Percentiles rank a stretch among this genome's conserved stretches.
Evolutionary conservation across 64 coral and sea anemone genomes (phyloP).

Genomic region (Catalaphyllia jardinei): DNA sequence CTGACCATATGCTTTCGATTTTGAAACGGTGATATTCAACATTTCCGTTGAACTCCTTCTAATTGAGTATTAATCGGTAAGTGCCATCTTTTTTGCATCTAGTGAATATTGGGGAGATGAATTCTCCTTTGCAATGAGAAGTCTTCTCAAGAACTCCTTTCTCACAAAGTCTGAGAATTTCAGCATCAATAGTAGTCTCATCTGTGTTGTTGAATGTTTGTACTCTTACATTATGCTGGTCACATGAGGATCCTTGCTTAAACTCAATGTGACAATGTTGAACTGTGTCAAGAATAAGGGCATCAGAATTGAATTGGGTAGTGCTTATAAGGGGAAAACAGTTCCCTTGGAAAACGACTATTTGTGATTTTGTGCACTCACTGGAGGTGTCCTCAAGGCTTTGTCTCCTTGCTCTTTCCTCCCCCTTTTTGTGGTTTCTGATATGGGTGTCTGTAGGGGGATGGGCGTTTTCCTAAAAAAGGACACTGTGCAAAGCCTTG

Average conservation of each 20-base stretch:
- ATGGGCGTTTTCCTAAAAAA: conserved; percentile 44
- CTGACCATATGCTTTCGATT: conserved; percentile 25
- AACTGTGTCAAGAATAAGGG: no score
- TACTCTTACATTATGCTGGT: conserved; percentile 18
- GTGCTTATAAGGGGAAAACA: conserved; percentile 28
- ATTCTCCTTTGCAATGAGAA: conserved; percentile 26
- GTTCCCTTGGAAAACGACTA: conserved; percentile 11
- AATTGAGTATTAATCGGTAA: conserved; percentile 22
- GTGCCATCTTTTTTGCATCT: conserved; percentile 43
- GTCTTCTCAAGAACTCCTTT: conserved; percentile 16
- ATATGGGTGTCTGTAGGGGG: conserved; percentile 11
- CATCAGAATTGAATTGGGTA: conserved; percentile 34
- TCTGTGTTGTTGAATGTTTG: conserved; percentile 18
- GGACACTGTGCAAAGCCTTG: no score
- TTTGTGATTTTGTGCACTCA: neutral
- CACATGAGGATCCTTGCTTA: conserved; percentile 3
- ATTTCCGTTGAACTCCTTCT: conserved; percentile 32
- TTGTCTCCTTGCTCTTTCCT: conserved; percentile 33
- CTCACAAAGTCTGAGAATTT: conserved; percentile 11
- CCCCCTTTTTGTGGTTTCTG: conserved; percentile 24
- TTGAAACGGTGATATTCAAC: conserved; percentile 49
- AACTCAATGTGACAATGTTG: conserved; percentile 22
- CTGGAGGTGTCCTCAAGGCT: conserved; percentile 12
- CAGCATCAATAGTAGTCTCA: conserved; percentile 11
- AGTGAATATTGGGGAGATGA: conserved; percentile 32